A percentile compares a stretch with the other conserved stretches of the same genome.
phyloP scores from a whole-genome alignment of 2,113 vertebrate genomes.

The Sisor rabdophorus region DNA sequence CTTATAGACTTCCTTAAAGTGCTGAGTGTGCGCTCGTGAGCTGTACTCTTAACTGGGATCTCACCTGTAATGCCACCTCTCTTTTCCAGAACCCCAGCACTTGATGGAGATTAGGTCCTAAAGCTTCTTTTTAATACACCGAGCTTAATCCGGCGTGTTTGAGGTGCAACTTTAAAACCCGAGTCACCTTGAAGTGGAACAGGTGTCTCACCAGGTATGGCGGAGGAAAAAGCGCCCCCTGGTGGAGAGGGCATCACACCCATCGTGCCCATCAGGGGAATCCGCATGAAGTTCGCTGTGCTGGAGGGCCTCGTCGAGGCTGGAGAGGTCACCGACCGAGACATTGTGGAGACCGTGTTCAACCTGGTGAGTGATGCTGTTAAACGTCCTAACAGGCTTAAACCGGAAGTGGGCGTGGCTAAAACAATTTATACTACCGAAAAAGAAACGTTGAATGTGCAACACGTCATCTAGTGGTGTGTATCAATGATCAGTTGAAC shows the following conservation, averaged over 20 bases:
- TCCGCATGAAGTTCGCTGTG: conserved; percentile 94
- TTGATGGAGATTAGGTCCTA: neutral
- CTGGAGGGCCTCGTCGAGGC: conserved; percentile 88
- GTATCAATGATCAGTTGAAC: too few relatives aligned
- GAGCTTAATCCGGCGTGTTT: conserved; percentile 1
- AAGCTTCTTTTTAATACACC: conserved; percentile 21
- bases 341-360: conserved; percentile 92
- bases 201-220: conserved; percentile 65
- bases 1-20: too few relatives aligned
- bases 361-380: conserved; percentile 82
- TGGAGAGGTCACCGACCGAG: conserved; percentile 88
- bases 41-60: neutral
- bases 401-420: too few relatives aligned
- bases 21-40: neutral
- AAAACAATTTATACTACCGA: too few relatives aligned
- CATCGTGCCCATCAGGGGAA: conserved; percentile 86
- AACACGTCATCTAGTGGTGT: too few relatives aligned
- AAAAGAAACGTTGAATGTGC: too few relatives aligned
- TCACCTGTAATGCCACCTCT: neutral
- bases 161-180: neutral
- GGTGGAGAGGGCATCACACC: conserved; percentile 65
- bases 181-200: conserved; percentile 55
- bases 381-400: neutral
- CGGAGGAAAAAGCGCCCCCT: conserved; percentile 24
- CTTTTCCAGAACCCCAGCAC: neutral